Evolutionary conservation across 2,888 invertebrate genomes (phyloP).

Genomic region (Acanthosepion esculentum): DNA sequence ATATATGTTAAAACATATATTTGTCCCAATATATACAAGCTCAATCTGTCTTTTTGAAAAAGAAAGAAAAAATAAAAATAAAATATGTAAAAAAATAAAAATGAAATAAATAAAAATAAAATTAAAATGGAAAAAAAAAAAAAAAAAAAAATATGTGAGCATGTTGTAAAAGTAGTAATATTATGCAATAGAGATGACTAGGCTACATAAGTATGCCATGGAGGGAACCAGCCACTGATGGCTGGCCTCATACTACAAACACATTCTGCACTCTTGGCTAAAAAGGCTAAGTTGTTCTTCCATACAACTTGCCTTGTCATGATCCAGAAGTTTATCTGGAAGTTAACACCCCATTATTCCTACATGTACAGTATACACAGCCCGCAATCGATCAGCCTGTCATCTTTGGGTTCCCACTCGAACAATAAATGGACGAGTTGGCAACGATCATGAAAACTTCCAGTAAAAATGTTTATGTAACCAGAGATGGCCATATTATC

Average conservation of each 20-base stretch:
- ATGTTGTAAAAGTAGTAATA: slow-evolving; percentile 42
- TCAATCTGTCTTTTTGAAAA: slow-evolving; percentile 35
- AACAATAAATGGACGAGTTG: slow-evolving; percentile 44
- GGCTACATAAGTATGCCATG: slow-evolving; percentile 45
- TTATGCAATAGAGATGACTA: slow-evolving; percentile 48
- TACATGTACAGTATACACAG: slow-evolving; percentile 47
- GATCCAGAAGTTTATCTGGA: slow-evolving; percentile 45
- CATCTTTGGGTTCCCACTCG: slow-evolving; percentile 48
- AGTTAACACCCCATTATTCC: slow-evolving; percentile 47
- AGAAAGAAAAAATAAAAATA: slow-evolving; percentile 1
- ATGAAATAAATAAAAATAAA: background rate
- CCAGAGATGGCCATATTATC: slow-evolving; percentile 45
- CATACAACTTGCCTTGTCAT: slow-evolving; percentile 48
- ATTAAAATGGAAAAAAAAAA: background rate
- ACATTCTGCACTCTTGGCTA: slow-evolving; percentile 70
- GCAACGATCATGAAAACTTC: slow-evolving; percentile 46
- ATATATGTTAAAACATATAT: slow-evolving; percentile 41
- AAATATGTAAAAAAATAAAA: background rate
- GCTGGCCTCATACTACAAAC: slow-evolving; percentile 69
- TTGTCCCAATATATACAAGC: slow-evolving; percentile 42
- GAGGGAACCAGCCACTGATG: slow-evolving; percentile 53
- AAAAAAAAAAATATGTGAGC: background rate
- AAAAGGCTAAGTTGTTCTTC: slow-evolving; percentile 45
- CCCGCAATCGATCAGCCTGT: slow-evolving; percentile 47
- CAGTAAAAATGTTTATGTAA: slow-evolving; percentile 47